Evolutionary conservation across 2,797 vertebrate genomes (phyloP).

Genomic region (Acrossocheilus fasciatus): DNA sequence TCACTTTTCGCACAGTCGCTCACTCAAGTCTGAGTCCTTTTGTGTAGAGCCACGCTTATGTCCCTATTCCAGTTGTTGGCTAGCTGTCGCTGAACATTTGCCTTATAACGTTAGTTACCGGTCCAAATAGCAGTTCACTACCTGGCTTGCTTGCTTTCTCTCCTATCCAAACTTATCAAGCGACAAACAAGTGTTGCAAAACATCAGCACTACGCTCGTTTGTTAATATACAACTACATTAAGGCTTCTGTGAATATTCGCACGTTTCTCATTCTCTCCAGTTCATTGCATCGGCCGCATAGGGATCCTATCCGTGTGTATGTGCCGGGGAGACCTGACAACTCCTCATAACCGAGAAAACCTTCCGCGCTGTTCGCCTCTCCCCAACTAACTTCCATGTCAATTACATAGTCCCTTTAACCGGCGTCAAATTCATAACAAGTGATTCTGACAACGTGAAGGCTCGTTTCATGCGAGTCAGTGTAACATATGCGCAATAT

Average conservation of each 20-base stretch:
- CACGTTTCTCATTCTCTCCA: conserved; percentile 65
- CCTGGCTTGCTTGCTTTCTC: conserved; percentile 67
- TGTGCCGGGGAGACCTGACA: conserved; percentile 68
- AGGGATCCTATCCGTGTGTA: conserved; percentile 63
- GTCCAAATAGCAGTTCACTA: conserved; percentile 69
- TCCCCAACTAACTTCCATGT: conserved; percentile 76
- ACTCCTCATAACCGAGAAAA: conserved; percentile 71
- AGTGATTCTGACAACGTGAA: not conserved
- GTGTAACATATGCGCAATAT: not conserved
- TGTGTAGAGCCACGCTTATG: conserved; percentile 63
- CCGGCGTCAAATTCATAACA: conserved; percentile 16
- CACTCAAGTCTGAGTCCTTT: conserved; percentile 64
- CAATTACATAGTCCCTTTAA: conserved; percentile 71
- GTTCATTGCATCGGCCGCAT: conserved; percentile 70
- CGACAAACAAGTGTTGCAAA: not conserved
- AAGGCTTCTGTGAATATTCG: conserved; percentile 51
- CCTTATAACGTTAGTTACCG: conserved; percentile 69
- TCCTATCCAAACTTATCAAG: conserved; percentile 67
- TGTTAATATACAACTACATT: conserved; percentile 40
- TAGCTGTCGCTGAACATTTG: conserved; percentile 73
- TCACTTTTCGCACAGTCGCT: conserved; percentile 56
- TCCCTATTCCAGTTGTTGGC: conserved; percentile 69
- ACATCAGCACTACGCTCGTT: not conserved
- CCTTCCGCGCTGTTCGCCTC: conserved; percentile 79
- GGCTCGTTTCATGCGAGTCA: not conserved